phyloP scores from a whole-genome alignment of 2,888 invertebrate genomes.

The Eilema caniola region DNA sequence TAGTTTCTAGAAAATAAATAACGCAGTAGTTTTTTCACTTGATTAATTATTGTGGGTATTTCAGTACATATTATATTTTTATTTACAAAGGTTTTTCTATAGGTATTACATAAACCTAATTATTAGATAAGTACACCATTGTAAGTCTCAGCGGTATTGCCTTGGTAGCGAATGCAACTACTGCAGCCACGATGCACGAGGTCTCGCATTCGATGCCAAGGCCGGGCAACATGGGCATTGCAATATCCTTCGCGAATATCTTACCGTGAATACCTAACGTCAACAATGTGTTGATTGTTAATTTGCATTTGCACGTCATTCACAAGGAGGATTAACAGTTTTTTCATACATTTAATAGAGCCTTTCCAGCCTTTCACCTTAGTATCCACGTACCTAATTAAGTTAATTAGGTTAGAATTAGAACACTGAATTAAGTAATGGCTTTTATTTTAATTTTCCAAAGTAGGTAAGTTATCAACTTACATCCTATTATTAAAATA shows the following conservation, averaged over 20 bases:
- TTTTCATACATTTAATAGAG: too few species aligned
- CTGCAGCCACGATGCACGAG: background rate
- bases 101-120: background rate
- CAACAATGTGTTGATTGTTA: background rate
- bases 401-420: too few species aligned
- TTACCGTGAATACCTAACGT: background rate
- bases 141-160: background rate
- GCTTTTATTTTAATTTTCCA: too few species aligned
- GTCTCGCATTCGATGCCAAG: background rate
- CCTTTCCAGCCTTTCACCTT: too few species aligned
- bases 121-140: background rate
- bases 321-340: too few species aligned
- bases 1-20: background rate
- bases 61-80: background rate
- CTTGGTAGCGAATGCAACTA: background rate
- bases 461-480: too few species aligned
- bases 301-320: too few species aligned
- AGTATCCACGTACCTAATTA: too few species aligned
- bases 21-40: background rate
- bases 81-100: too few species aligned
- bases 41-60: constrained; percentile 1
- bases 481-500: too few species aligned
- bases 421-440: too few species aligned
- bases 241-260: background rate
- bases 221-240: background rate